Base-by-base conservation (phyloP, 1,140 invertebrate species). In the Cyrtorhinus lividipennis region DNA sequence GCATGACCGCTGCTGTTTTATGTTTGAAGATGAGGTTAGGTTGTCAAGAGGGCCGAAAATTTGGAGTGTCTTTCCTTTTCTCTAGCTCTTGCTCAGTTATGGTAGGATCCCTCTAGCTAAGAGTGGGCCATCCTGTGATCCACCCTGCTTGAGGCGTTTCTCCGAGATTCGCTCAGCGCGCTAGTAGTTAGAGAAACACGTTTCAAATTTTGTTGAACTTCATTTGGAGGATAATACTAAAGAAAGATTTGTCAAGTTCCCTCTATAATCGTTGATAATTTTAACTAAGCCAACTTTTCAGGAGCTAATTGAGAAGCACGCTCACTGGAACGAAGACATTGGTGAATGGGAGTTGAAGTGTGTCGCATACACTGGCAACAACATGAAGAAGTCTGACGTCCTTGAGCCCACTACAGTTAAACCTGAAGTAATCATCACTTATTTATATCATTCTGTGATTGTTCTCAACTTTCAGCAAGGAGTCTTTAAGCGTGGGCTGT, bases 341-440 rank as follows among this genome's bases (percentile, higher is more conserved):
- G 95, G 94, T 18, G 95, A 99, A 74, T 99, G 95, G 91, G 93
- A 98, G 73, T 79, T 98, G 12, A 90, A 90, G 72, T 97, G 94
- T 76, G 92, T 99, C 1, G 96, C 96, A 0, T 99, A 99, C 73
- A 96, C 95, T 15, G 96, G 96, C 0, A 99, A 99, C 75, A 99
- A 99, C 72, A 98, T 99, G 91, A 77, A 88, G 23, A 91, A 91
- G 62, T 63, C 64, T 38, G 59, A 56, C 30, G 44, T 30, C 25
- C 15, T 25, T 24, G 59, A 63, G n/a, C 3, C 24, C 1, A 30
- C 44, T 26, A 45, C 26, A 27, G 30, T 26, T 20, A 66, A 57
- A 24, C 53, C 30, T 38, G 65, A 63, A 46, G 65, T 66, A 56
- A 59, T n/a, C n/a, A n/a, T 62, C 12, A 5, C 5, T 38, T 38